Percentiles rank a stretch among this genome's conserved stretches.
Conservation (phyloP, 2,797 vertebrate species). For the Halcyon chelicuti region DNA sequence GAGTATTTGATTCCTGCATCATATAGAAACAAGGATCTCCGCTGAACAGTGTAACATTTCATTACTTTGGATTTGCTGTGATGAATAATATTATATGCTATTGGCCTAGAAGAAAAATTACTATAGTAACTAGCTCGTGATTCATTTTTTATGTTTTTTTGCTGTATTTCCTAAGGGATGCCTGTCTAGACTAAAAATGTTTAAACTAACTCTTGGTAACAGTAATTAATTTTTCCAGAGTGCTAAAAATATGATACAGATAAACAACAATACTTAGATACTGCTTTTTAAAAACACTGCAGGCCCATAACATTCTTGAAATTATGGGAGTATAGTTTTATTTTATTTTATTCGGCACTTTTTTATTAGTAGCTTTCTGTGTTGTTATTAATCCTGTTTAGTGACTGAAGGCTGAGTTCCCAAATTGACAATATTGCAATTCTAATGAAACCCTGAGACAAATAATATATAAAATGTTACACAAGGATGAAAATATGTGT, state of each 20-base stretch:
- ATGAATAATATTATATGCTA: not conserved
- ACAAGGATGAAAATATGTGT: not conserved
- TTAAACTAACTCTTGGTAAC: conserved; percentile 48
- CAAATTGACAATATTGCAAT: not conserved
- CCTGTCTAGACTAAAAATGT: conserved; percentile 43
- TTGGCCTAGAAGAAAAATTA: conserved; percentile 39
- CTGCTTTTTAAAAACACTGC: conserved; percentile 2
- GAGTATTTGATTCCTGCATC: conserved; percentile 18
- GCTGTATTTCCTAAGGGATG: conserved; percentile 29
- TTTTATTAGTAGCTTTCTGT: conserved; percentile 14
- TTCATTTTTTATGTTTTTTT: conserved; percentile 29
- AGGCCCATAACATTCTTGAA: not conserved
- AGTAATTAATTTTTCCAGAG: conserved; percentile 35
- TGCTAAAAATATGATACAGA: not conserved
- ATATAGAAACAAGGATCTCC: conserved; percentile 28
- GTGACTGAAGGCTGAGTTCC: conserved; percentile 10
- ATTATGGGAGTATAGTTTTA: not conserved
- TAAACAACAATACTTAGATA: conserved; percentile 3
- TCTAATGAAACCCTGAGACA: not conserved
- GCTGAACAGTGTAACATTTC: conserved; percentile 25
- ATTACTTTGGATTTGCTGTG: conserved; percentile 11
- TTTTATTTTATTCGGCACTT: conserved; percentile 1
- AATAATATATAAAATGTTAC: not conserved
- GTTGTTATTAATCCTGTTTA: conserved; percentile 17
- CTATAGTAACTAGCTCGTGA: conserved; percentile 51